Conservation (phyloP, 2,797 vertebrate species). For the Sphenopsis melanotis region DNA sequence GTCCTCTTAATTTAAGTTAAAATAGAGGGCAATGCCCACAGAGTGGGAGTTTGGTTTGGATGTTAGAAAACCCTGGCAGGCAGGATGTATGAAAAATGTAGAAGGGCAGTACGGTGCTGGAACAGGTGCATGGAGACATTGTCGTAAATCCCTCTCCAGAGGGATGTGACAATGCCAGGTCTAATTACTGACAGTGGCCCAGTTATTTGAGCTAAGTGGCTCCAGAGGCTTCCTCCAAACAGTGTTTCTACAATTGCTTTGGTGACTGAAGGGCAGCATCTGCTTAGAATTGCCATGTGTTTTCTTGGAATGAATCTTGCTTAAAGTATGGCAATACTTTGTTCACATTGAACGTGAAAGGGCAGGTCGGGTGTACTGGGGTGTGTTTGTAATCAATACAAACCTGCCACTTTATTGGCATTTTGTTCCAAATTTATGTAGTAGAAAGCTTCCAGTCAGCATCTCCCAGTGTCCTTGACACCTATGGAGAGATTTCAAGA, state of each 20-base stretch:
- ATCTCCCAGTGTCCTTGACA: background rate
- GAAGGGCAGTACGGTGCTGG: background rate
- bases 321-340: background rate
- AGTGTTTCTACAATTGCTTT: background rate
- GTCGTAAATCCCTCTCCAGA: background rate
- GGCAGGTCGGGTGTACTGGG: background rate
- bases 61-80: background rate
- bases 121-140: background rate
- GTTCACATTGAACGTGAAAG: background rate
- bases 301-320: background rate
- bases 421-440: background rate
- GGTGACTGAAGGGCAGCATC: background rate
- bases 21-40: background rate
- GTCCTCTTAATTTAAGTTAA: background rate
- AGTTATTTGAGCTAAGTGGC: background rate
- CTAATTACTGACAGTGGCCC: background rate
- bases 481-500: background rate
- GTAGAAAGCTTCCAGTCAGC: background rate
- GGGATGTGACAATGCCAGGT: background rate
- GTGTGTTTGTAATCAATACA: background rate
- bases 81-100: background rate
- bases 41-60: background rate
- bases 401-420: background rate
- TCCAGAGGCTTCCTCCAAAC: background rate
- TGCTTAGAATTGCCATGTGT: background rate